Conservation (phyloP, 2,888 invertebrate species). For the Torymus auratus region DNA sequence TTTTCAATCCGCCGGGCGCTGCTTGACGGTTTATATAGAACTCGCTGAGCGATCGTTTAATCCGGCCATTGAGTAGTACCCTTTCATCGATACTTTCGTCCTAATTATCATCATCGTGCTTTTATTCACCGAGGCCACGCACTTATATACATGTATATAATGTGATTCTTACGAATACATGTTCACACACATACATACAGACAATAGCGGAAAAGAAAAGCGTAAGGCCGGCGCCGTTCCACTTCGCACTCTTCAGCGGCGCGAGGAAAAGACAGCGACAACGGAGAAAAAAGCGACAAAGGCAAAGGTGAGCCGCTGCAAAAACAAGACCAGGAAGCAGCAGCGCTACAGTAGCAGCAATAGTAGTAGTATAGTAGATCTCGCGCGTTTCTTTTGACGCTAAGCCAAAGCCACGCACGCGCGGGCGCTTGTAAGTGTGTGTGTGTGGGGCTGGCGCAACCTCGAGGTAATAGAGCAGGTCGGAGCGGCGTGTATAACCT, state of each 20-base stretch:
- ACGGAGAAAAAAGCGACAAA: background rate
- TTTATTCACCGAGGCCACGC: too few relatives aligned
- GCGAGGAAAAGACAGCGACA: background rate
- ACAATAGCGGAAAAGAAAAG: slow-evolving; percentile 35
- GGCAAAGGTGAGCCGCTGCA: background rate
- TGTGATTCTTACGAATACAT: too few relatives aligned
- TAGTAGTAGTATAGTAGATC: too few relatives aligned
- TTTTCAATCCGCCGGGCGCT: too few relatives aligned
- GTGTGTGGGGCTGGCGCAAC: slow-evolving; percentile 21
- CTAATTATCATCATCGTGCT: too few relatives aligned
- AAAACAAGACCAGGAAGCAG: slow-evolving; percentile 3
- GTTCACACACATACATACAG: too few relatives aligned
- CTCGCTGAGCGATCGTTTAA: too few relatives aligned
- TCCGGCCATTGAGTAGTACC: too few relatives aligned
- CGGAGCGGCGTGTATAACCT: slow-evolving; percentile 14
- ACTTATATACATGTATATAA: too few relatives aligned
- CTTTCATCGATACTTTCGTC: too few relatives aligned
- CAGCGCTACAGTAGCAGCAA: background rate
- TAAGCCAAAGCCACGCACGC: background rate
- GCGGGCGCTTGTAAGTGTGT: background rate
- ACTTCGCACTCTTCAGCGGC: background rate
- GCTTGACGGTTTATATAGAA: too few relatives aligned
- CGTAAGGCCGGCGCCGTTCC: slow-evolving; percentile 9
- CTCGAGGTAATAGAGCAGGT: slow-evolving; percentile 30
- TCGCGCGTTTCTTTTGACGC: slow-evolving; percentile 16